Evolutionary conservation across 2,797 vertebrate species (phyloP), one percentile per base, ranked within the genome.

Genomic region (Heterohyrax brucei): DNA sequence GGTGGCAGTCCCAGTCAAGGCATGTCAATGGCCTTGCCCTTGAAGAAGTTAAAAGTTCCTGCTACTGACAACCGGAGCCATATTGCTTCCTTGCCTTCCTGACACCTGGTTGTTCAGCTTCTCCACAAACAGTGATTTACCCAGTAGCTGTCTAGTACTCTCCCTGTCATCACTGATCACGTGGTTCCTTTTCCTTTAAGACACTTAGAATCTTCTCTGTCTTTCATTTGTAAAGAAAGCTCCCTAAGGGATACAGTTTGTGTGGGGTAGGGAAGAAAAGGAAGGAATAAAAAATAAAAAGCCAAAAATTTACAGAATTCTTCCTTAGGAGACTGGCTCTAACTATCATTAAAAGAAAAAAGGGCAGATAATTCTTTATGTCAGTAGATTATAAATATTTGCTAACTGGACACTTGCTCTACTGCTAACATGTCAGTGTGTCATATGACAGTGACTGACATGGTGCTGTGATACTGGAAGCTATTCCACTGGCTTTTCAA

Each of bases 271-370:
- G 30, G 7, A 72, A 30, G 14, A 79, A 68, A 10, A 12, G 22
- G 21, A 77, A 30, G 24, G 30, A 68, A 53, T 81, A 72, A 66
- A 95, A 90, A 33, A n/a, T n/a, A 88, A 89, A 91, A 76, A 59
- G 56, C 16, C 22, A 2, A 72, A 56, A 90, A 62, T 46, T 87
- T 96, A 18, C 46, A 88, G 62, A 87, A 87, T 83, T 59, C n/a
- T 75, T 19, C 59, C 12, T 53, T 81, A 88, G 24, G 10, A 21
- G 19, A 83, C 26, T 83, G 64, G 78, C 73, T 39, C 53, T 56
- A 75, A 59, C 46, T 90, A 77, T 83, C n/a, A 59, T 59, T 59
- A 14, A 14, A 16, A 16, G 30, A 88, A 77, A 61, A 84, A 30
- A 59, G 75, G 28, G 22, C 5, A 90, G 64, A 64, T 39, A 61